phyloP scores from a whole-genome alignment of 2,888 invertebrate genomes.

The Drosophila buzzatii region DNA sequence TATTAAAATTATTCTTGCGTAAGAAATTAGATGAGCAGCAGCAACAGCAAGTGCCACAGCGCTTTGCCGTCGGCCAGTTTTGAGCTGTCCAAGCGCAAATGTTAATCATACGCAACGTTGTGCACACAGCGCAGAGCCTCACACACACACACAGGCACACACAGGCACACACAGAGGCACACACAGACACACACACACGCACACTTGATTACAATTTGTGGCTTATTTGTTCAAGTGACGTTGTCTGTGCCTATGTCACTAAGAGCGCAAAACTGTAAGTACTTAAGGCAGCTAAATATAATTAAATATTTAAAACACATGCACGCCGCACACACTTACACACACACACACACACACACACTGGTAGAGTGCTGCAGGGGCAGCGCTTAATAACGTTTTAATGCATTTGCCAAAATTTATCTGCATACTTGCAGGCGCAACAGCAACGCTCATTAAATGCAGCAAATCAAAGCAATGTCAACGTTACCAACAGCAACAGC shows the following conservation, averaged over 20 bases:
- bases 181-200: constrained; percentile 7
- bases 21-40: constrained; percentile 47
- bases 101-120: constrained; percentile 66
- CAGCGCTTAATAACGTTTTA: constrained; percentile 73
- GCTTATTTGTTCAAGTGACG: constrained; percentile 38
- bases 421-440: constrained; percentile 74
- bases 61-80: constrained; percentile 47
- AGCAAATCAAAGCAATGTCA: constrained; percentile 58
- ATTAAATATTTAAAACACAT: constrained; percentile 76
- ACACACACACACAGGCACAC: constrained; percentile 16
- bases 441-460: constrained; percentile 76
- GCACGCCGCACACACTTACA: constrained; percentile 35
- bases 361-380: constrained; percentile 18
- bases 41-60: constrained; percentile 1
- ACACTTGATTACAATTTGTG: constrained; percentile 22
- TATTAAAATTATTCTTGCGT: constrained; percentile 60
- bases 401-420: constrained; percentile 75
- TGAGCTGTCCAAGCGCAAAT: constrained; percentile 47
- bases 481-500: constrained; percentile 22
- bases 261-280: constrained; percentile 79
- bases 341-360: constrained; percentile 11
- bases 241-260: constrained; percentile 58
- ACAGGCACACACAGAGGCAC: constrained; percentile 14
- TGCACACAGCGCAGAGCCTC: constrained; percentile 20
- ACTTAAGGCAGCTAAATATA: constrained; percentile 81